Conservation (phyloP, 2,888 invertebrate species). For the Ethmia dodecea region DNA sequence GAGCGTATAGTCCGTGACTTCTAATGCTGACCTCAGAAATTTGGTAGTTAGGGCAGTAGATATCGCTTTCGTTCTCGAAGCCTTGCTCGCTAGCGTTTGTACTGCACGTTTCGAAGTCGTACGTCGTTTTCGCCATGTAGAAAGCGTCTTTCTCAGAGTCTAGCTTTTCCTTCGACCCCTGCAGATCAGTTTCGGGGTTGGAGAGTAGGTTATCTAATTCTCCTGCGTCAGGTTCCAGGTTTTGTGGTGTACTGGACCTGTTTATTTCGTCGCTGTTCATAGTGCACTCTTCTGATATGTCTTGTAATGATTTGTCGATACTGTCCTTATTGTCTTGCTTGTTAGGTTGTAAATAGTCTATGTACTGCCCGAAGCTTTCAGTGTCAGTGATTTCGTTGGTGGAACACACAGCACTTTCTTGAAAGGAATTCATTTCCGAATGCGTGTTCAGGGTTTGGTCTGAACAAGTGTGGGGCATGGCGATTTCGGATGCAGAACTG, state of each 20-base stretch:
- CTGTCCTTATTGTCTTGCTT: conserved; percentile 52
- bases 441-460: conserved; percentile 71
- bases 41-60: conserved; percentile 79
- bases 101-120: conserved; percentile 67
- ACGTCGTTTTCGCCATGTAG: conserved; percentile 61
- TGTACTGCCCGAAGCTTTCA: conserved; percentile 71
- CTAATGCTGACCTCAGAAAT: conserved; percentile 81
- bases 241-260: conserved; percentile 46
- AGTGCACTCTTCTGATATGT: conserved; percentile 67
- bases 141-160: conserved; percentile 54
- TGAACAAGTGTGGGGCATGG: conserved; percentile 70
- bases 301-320: conserved; percentile 61
- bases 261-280: conserved; percentile 66
- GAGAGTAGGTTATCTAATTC: conserved; percentile 55
- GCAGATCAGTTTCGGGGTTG: conserved; percentile 32
- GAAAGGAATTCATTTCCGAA: conserved; percentile 66
- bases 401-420: conserved; percentile 69
- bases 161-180: conserved; percentile 49
- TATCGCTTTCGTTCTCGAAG: conserved; percentile 79
- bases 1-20: conserved; percentile 80
- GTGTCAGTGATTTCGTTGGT: conserved; percentile 72
- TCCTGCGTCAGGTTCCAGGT: conserved; percentile 31
- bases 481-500: conserved; percentile 78
- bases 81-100: conserved; percentile 68
- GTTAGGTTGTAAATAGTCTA: conserved; percentile 64